Evolutionary conservation across 2,888 invertebrate species (phyloP).

Genomic region (Dusona sp.): DNA sequence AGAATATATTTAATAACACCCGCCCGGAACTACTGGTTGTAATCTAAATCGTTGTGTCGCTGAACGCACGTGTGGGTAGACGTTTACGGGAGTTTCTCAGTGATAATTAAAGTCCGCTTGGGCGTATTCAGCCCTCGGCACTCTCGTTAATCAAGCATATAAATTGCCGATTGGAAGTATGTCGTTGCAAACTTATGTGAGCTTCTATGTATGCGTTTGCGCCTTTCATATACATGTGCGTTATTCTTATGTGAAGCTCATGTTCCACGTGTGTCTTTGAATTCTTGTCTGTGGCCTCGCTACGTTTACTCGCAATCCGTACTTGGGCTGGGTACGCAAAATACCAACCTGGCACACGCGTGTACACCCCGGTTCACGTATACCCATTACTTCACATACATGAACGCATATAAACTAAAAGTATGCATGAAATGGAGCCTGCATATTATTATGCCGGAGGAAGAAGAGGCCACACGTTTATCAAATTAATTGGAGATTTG

Average conservation of each 20-base stretch:
- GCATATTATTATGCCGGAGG: conserved; percentile 52
- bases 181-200: conserved; percentile 60
- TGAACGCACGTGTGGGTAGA: conserved; percentile 49
- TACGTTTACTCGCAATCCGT: conserved; percentile 30
- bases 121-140: conserved; percentile 65
- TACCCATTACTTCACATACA: conserved; percentile 46
- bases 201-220: conserved; percentile 37
- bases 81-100: conserved; percentile 64
- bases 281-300: conserved; percentile 44
- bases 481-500: conserved; percentile 76
- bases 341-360: conserved; percentile 37
- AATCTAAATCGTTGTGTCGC: conserved; percentile 44
- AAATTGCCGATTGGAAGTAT: conserved; percentile 75
- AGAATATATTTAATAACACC: conserved; percentile 26
- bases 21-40: conserved; percentile 39
- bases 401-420: conserved; percentile 8
- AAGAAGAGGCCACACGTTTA: conserved; percentile 69
- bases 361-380: conserved; percentile 42
- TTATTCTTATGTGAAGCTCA: neutral
- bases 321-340: conserved; percentile 32
- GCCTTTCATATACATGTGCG: neutral
- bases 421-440: conserved; percentile 51
- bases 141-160: conserved; percentile 75
- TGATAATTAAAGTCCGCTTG: conserved; percentile 71
- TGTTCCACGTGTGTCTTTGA: conserved; percentile 24